phyloP scores from a whole-genome alignment of 1,140 invertebrate species.

The Danaus plexippus region DNA sequence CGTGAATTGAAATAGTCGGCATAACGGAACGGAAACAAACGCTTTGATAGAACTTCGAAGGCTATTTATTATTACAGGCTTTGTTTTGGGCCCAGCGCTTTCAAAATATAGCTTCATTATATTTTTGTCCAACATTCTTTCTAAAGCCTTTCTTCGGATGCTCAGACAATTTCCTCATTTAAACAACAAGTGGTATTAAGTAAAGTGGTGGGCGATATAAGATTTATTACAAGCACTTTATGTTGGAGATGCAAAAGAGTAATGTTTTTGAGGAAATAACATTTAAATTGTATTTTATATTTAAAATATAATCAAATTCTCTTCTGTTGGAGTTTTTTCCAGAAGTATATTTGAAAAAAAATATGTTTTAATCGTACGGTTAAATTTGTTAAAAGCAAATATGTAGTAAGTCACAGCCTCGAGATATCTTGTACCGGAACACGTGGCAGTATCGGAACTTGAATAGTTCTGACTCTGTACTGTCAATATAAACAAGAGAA shows the following conservation, averaged over 20 bases:
- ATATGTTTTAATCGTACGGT: too few relatives aligned
- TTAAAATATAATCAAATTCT: too few relatives aligned
- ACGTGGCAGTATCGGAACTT: slow-evolving; percentile 10
- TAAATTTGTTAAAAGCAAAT: too few relatives aligned
- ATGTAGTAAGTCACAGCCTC: too few relatives aligned
- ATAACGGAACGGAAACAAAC: slow-evolving; percentile 9
- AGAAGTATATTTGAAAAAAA: too few relatives aligned
- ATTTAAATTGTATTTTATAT: too few relatives aligned
- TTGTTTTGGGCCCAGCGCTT: slow-evolving; percentile 22
- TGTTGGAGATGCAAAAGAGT: too few relatives aligned
- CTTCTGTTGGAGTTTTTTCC: too few relatives aligned
- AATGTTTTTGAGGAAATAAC: too few relatives aligned
- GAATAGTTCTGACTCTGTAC: too few relatives aligned
- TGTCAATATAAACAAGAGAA: too few relatives aligned
- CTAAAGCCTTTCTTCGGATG: slow-evolving; percentile 15
- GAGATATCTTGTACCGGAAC: background rate
- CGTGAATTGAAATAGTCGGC: too few relatives aligned
- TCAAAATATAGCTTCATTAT: slow-evolving; percentile 24
- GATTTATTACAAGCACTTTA: slow-evolving; percentile 18
- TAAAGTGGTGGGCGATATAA: slow-evolving; percentile 19
- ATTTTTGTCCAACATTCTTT: slow-evolving; percentile 13
- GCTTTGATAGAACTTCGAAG: slow-evolving; percentile 20
- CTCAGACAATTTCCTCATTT: slow-evolving; percentile 31
- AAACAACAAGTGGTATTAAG: slow-evolving; percentile 21
- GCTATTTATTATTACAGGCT: slow-evolving; percentile 26